Evolutionary conservation across 2,888 invertebrate species (phyloP), one percentile per base, ranked within the genome.

Genomic region (Drosophila tanythrix): DNA sequence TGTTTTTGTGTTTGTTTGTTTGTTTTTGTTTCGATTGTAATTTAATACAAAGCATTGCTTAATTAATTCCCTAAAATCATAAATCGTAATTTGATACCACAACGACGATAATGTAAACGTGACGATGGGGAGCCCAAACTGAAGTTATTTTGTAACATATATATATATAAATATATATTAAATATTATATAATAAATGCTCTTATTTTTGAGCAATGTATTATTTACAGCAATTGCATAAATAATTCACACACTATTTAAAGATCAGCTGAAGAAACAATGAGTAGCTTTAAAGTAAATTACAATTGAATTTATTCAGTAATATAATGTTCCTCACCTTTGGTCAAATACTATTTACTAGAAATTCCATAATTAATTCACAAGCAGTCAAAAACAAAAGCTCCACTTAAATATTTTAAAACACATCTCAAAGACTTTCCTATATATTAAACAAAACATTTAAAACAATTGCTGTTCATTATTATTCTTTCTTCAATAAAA

Each of bases 31-130:
- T 53, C 43, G 43, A 46, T 66, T 76, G 88, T 81, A 81, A 88
- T 75, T 75, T 83, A 83, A 86, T 81, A 79, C 74, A 67, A 59
- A 65, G 67, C 68, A 70, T 63, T 83, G 69, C 81, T 68, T 88
- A 85, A 85, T 85, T 88, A 88, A 85, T 85, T 85, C 73, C 70
- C 46, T 76, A 40, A 58, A 75, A 66, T 70, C 74, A 74, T 78
- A 74, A 82, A 78, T 78, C 67, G 82, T 76, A 70, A 83, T 79
- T 60, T 56, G 75, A 83, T 77, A 64, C 65, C 55, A 36, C 15
- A 15, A 46, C 40, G n/a, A 48, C 56, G 63, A 67, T 71, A 61
- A 74, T 69, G 70, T 73, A 21, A 46, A 21, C 65, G 68, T 71
- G 63, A 62, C 70, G 43, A 52, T 8, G 57, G 36, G 59, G 18